A percentile compares a stretch with the other conserved stretches of the same genome.
Conservation (phyloP, 2,888 invertebrate genomes). For the Drosophila buzzatii region DNA sequence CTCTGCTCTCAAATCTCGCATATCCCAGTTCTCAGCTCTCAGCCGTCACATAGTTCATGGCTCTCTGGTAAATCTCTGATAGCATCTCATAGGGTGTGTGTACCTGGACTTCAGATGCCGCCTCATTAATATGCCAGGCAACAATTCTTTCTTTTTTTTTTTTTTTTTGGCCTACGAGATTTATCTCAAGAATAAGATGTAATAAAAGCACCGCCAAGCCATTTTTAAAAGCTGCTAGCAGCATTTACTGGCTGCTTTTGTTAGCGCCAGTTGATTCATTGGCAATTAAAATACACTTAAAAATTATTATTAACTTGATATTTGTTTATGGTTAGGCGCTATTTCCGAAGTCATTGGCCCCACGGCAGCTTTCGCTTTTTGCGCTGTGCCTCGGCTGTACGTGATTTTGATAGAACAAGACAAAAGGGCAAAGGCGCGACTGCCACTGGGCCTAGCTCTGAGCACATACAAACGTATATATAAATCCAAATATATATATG, state of each 20-base stretch:
- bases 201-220: slow-evolving; percentile 7
- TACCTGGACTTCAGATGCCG: slow-evolving; percentile 1
- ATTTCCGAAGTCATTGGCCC: slow-evolving; percentile 82
- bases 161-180: slow-evolving; percentile 30
- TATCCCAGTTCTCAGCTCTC: background rate
- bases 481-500: background rate
- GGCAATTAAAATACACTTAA: slow-evolving; percentile 50
- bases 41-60: background rate
- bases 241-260: background rate
- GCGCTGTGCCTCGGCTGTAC: slow-evolving; percentile 44
- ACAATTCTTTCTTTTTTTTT: slow-evolving; percentile 7
- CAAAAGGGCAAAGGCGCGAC: slow-evolving; percentile 14
- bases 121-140: slow-evolving; percentile 55
- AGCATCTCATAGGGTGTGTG: slow-evolving; percentile 7
- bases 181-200: slow-evolving; percentile 26
- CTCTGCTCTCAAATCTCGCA: background rate
- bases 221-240: slow-evolving; percentile 40
- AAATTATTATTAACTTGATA: slow-evolving; percentile 27
- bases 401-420: slow-evolving; percentile 62
- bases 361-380: slow-evolving; percentile 82
- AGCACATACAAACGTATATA: background rate
- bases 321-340: slow-evolving; percentile 33
- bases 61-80: background rate
- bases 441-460: background rate
- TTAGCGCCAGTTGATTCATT: slow-evolving; percentile 40